These are phyloP conservation scores for Ennomos erosarius DNA, from an alignment of 2,888 invertebrate genomes.

Conservation along the genomic window DNA sequence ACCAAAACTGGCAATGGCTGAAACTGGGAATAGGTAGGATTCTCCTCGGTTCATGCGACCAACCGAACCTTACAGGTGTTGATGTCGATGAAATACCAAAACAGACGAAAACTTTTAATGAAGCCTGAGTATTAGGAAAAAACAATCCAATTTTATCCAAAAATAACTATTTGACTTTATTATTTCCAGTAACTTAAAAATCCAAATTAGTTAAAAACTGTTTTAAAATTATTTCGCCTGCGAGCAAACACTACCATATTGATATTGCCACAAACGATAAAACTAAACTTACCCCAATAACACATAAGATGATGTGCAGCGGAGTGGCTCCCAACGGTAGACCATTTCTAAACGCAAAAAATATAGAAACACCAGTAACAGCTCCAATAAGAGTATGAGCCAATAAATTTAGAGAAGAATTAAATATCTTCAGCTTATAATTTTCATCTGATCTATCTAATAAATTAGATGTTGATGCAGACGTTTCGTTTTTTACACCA, in stretches of 20 bases:
- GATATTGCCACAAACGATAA: too few species aligned
- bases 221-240: not conserved
- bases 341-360: slow-evolving; percentile 57
- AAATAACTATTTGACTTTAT: too few species aligned
- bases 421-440: slow-evolving; percentile 57
- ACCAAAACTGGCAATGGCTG: too few species aligned
- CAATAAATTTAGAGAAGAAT: slow-evolving; percentile 57
- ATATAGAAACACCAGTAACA: slow-evolving; percentile 53
- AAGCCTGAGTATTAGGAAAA: too few species aligned
- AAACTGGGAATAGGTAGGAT: too few species aligned
- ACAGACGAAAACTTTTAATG: too few species aligned
- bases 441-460: slow-evolving; percentile 32
- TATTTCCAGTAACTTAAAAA: not conserved
- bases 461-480: slow-evolving; percentile 20
- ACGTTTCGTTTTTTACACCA: slow-evolving; percentile 12
- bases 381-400: slow-evolving; percentile 66
- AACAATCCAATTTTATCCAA: too few species aligned
- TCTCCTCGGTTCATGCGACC: too few species aligned
- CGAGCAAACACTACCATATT: too few species aligned
- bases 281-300: slow-evolving; percentile 67
- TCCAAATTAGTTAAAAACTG: not conserved
- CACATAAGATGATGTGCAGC: slow-evolving; percentile 66
- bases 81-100: too few species aligned
- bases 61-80: too few species aligned
- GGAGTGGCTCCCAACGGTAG: slow-evolving; percentile 54